A percentile compares a stretch with the other conserved stretches of the same genome.
Evolutionary conservation across 2,113 vertebrate genomes (phyloP).

Genomic region (Lethenteron reissneri): DNA sequence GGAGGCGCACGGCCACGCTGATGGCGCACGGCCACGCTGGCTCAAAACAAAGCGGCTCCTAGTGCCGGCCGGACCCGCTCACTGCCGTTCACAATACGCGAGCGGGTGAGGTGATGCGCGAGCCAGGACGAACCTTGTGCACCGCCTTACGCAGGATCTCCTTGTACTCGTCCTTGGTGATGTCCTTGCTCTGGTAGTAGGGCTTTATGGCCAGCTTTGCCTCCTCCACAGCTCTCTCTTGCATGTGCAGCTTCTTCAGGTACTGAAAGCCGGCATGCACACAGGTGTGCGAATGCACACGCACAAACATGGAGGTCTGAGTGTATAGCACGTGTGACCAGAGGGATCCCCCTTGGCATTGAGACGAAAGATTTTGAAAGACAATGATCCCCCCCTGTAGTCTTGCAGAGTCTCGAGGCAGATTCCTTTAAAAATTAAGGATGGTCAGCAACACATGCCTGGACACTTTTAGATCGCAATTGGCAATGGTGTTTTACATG

Average conservation of each 20-base stretch:
- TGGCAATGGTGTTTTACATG: too few species aligned
- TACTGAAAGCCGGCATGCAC: conserved; percentile 25
- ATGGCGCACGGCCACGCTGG: not conserved
- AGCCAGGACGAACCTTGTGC: conserved; percentile 37
- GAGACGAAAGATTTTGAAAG: too few species aligned
- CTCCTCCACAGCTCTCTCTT: conserved; percentile 78
- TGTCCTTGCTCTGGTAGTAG: conserved; percentile 77
- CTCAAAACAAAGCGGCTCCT: not conserved
- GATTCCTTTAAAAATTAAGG: too few species aligned
- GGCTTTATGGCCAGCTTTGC: conserved; percentile 79
- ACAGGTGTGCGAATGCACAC: not conserved
- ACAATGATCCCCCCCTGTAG: too few species aligned
- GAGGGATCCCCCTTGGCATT: too few species aligned
- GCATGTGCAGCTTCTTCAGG: conserved; percentile 73
- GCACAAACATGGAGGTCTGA: not conserved
- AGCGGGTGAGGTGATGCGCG: too few species aligned
- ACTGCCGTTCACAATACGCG: too few species aligned
- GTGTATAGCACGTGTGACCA: not conserved
- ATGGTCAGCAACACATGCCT: too few species aligned
- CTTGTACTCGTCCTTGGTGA: conserved; percentile 80
- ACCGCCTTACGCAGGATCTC: conserved; percentile 76
- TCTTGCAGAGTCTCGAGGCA: too few species aligned
- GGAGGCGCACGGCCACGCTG: not conserved
- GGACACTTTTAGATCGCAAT: too few species aligned
- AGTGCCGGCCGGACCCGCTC: too few species aligned